These are phyloP conservation scores for Thelaira solivaga DNA, from an alignment of 2,888 invertebrate species.

Conservation along the genomic window DNA sequence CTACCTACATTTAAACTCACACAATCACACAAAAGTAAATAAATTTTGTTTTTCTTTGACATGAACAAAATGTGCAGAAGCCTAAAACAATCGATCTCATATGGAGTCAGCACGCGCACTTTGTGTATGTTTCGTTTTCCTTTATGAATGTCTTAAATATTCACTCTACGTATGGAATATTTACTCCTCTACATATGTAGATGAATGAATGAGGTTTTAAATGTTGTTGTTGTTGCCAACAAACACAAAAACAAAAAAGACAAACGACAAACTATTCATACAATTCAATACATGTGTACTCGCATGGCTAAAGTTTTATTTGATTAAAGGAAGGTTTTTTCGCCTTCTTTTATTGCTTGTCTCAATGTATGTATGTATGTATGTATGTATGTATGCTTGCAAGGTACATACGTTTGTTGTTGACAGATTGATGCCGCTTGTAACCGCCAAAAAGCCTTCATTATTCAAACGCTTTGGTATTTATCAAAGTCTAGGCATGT, in stretches of 20 bases:
- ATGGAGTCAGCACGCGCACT: slow-evolving; percentile 72
- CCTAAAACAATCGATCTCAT: slow-evolving; percentile 74
- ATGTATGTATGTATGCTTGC: background rate
- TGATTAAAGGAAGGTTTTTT: slow-evolving; percentile 50
- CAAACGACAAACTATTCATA: no score
- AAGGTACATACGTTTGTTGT: slow-evolving; percentile 68
- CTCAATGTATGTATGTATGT: background rate
- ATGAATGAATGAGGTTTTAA: slow-evolving; percentile 38
- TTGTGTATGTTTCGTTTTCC: slow-evolving; percentile 5
- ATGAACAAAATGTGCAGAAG: slow-evolving; percentile 67
- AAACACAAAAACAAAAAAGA: no score
- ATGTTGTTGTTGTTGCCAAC: no score
- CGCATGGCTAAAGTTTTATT: slow-evolving; percentile 30
- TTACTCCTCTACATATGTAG: slow-evolving; percentile 2
- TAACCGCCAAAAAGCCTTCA: slow-evolving; percentile 68
- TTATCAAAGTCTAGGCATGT: slow-evolving; percentile 60
- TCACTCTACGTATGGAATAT: background rate
- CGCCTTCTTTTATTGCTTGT: slow-evolving; percentile 17
- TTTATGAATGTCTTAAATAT: slow-evolving; percentile 16
- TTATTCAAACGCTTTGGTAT: slow-evolving; percentile 68
- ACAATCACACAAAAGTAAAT: background rate
- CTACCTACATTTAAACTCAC: slow-evolving; percentile 25
- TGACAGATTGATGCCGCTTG: slow-evolving; percentile 65
- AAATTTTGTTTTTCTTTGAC: slow-evolving; percentile 45
- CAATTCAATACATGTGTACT: slow-evolving; percentile 29